Evolutionary conservation across 2,888 invertebrate species (phyloP), one percentile per base, ranked within the genome.

Genomic region (Trilocha varians): DNA sequence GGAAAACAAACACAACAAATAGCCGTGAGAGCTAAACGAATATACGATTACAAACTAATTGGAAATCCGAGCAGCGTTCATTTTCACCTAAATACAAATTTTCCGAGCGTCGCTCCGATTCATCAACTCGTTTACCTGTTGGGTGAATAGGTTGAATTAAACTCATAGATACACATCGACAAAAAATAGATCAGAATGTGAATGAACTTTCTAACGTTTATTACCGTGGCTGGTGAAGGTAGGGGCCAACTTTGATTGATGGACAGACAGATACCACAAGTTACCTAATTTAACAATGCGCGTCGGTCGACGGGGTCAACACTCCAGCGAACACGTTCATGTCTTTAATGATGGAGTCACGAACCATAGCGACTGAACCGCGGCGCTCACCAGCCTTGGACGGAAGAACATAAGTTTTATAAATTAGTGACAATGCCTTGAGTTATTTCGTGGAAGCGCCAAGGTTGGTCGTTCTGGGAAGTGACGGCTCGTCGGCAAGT

Each of bases 361-460:
- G 59, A 66, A 49, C 52, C 52, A 47, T 44, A 48, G 46, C 43
- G 46, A 45, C 47, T 45, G 52, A 59, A 61, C 53, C 59, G 50
- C 55, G 57, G 57, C 57, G 50, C 50, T 57, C 51, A 52, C 57
- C 59, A 68, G 67, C 70, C 74, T 72, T 66, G 71, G 65, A 59
- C 62, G 70, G 72, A 74, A 73, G 72, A 77, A 71, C 69, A 71
- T 69, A 78, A 71, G 70, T 78, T 77, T 80, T 76, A 78, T 78
- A 80, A 80, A 83, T 82, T 78, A 78, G 79, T 80, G 79, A 83
- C 82, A 82, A 82, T 82, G 75, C 74, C 71, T 71, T 69, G 75
- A 75, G 78, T 74, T 75, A 63, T 70, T 85, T 83, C 83, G 74
- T 69, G 65, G 82, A 84, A 83, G 66, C 65, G 68, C 68, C 79